A percentile compares a stretch with the other conserved stretches of the same genome.
phyloP scores from a whole-genome alignment of 2,113 vertebrate species.

The Telmatochromis brachygnathus region DNA sequence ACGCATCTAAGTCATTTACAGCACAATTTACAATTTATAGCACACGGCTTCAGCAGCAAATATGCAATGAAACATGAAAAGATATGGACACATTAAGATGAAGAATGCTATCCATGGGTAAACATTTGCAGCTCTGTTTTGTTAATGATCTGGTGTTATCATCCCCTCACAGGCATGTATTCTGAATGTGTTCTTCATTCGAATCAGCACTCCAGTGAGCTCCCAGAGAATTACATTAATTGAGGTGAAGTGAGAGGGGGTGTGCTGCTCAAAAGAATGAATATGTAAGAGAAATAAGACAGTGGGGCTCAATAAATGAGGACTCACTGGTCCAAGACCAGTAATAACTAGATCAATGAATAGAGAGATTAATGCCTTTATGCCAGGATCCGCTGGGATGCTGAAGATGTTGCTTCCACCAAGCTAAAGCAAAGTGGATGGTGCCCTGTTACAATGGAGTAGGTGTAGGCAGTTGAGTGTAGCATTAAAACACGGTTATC shows the following conservation, averaged over 20 bases:
- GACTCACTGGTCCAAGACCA: constrained; percentile 17
- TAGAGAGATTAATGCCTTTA: constrained; percentile 16
- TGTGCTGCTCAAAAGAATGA: constrained; percentile 6
- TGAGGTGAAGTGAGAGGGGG: constrained; percentile 37
- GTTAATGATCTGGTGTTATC: constrained; percentile 61
- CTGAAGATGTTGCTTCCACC: neutral
- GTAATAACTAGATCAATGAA: constrained; percentile 41
- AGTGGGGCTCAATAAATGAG: constrained; percentile 13
- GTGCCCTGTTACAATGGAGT: neutral
- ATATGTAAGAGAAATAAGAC: constrained; percentile 17
- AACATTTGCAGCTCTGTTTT: constrained; percentile 36
- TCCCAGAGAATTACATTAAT: constrained; percentile 50
- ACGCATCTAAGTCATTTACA: neutral
- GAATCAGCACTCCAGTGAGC: constrained; percentile 31
- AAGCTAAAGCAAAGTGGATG: neutral
- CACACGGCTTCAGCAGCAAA: neutral
- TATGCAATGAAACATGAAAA: neutral
- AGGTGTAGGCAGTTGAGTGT: neutral
- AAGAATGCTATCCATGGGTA: constrained; percentile 21
- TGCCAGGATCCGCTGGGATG: constrained; percentile 6
- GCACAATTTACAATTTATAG: neutral
- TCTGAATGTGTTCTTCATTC: constrained; percentile 38
- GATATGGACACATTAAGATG: constrained; percentile 28
- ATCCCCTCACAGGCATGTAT: constrained; percentile 38
- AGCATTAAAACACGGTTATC: neutral